These are phyloP conservation scores for Osmoderma eremita DNA, from an alignment of 2,888 invertebrate species.

Conservation along the genomic window DNA sequence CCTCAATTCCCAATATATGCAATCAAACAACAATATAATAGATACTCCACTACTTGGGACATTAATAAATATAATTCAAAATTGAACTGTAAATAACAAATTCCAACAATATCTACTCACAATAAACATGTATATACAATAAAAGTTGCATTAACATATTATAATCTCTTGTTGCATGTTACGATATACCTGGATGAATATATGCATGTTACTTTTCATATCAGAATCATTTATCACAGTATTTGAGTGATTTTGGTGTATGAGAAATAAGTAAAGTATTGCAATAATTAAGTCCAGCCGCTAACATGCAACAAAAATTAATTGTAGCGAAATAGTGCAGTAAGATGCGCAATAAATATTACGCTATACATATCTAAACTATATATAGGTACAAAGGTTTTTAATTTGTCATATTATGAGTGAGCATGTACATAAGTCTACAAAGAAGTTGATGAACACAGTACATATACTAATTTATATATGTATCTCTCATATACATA, in stretches of 20 bases:
- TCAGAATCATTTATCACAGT: conserved; percentile 1
- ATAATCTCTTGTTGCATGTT: conserved; percentile 20
- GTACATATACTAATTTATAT: background rate
- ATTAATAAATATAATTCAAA: conserved; percentile 12
- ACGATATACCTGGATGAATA: background rate
- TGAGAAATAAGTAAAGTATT: background rate
- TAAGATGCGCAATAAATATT: background rate
- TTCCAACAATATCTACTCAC: background rate
- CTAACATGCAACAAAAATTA: conserved; percentile 25
- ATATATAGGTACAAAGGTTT: background rate
- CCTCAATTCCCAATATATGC: background rate
- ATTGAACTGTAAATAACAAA: background rate
- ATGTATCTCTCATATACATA: background rate
- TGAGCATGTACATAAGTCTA: background rate
- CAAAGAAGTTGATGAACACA: background rate
- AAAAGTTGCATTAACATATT: background rate
- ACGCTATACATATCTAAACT: background rate
- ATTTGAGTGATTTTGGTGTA: background rate
- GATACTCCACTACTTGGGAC: conserved; percentile 3
- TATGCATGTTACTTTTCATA: background rate
- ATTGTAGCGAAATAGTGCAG: background rate
- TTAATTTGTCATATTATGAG: background rate
- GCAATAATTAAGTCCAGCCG: background rate
- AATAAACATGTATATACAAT: background rate
- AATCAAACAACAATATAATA: conserved; percentile 14